Percentiles rank a stretch among this genome's conserved stretches.
Conservation (phyloP, 2,797 vertebrate species). For the Clarias laeviceps region DNA sequence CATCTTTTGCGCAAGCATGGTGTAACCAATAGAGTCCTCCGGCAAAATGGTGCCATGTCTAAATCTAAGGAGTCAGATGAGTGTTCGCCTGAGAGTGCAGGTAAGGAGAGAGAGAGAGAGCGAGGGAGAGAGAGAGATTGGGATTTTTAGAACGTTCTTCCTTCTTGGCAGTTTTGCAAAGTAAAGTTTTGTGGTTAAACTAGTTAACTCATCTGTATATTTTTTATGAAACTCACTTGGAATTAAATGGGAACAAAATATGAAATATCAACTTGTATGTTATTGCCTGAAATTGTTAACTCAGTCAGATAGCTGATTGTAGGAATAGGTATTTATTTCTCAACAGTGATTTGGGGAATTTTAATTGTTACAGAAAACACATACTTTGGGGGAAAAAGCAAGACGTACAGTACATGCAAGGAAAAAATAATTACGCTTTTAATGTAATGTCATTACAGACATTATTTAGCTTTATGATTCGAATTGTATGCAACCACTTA, state of each 20-base stretch:
- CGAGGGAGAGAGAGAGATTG: neutral
- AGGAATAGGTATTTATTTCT: neutral
- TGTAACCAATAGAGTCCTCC: slow-evolving; percentile 78
- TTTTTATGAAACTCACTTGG: neutral
- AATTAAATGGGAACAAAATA: no score
- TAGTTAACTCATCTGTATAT: neutral
- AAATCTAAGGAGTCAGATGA: slow-evolving; percentile 75
- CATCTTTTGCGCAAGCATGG: slow-evolving; percentile 88
- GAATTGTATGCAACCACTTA: no score
- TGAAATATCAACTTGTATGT: neutral
- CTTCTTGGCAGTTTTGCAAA: neutral
- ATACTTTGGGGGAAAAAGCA: neutral
- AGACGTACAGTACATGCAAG: no score
- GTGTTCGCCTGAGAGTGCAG: slow-evolving; percentile 77
- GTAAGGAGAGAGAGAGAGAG: slow-evolving; percentile 54
- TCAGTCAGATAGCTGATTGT: neutral
- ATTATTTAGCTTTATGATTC: neutral
- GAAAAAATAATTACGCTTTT: neutral
- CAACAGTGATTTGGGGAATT: neutral
- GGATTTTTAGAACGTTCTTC: neutral
- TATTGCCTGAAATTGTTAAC: neutral
- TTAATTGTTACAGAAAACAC: no score
- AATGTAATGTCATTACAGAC: neutral
- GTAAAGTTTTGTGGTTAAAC: neutral
- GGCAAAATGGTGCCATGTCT: slow-evolving; percentile 77